These are phyloP conservation scores for Hippocampus abdominalis DNA, from an alignment of 2,113 vertebrate genomes.

Conservation along the genomic window DNA sequence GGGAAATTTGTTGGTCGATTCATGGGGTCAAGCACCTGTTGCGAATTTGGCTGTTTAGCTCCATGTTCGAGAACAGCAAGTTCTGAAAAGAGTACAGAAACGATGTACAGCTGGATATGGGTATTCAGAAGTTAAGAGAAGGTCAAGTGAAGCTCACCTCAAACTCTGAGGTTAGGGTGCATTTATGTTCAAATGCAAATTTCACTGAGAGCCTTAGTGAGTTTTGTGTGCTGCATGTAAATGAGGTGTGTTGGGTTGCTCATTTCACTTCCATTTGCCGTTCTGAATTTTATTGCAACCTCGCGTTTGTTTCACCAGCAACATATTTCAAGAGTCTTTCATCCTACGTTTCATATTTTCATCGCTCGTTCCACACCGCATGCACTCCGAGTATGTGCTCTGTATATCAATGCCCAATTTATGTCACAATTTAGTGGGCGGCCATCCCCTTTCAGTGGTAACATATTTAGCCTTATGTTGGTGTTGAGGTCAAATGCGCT, in stretches of 20 bases:
- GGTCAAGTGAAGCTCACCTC: background rate
- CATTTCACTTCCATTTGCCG: too few species aligned
- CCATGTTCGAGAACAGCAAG: background rate
- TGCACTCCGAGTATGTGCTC: background rate
- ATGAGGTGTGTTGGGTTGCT: too few species aligned
- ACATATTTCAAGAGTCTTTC: conserved; percentile 41
- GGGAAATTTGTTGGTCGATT: background rate
- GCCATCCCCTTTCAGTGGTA: conserved; percentile 44
- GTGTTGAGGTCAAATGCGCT: conserved; percentile 6
- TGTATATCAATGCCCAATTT: conserved; percentile 46
- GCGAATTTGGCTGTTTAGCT: background rate
- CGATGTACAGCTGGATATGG: background rate
- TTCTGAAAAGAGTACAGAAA: background rate
- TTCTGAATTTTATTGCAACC: too few species aligned
- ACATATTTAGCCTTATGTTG: conserved; percentile 37
- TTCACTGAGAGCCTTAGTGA: background rate
- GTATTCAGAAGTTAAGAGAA: background rate
- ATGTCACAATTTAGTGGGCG: conserved; percentile 4
- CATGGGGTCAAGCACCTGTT: background rate
- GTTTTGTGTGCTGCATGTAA: too few species aligned
- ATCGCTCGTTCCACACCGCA: conserved; percentile 26
- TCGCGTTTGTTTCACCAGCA: conserved; percentile 45
- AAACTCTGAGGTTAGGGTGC: background rate
- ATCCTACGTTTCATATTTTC: conserved; percentile 43
- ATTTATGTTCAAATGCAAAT: background rate